A percentile compares a stretch with the other conserved stretches of the same genome.
Evolutionary conservation across 2,888 invertebrate genomes (phyloP).

Genomic region (Ctenicera cuprea): DNA sequence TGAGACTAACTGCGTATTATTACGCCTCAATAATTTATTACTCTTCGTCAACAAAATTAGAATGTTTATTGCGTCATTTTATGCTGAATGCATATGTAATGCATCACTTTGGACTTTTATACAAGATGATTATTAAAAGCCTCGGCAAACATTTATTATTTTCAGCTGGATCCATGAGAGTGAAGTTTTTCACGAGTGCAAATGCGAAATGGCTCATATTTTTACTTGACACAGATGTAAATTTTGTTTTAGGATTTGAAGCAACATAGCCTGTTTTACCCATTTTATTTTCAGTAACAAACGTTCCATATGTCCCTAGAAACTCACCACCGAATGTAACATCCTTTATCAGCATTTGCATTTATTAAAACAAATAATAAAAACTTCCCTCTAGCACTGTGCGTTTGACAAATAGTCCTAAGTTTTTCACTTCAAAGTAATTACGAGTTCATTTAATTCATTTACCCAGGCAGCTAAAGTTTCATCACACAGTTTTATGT

Average conservation of each 20-base stretch:
- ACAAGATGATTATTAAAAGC: background rate
- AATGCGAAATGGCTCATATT: constrained; percentile 29
- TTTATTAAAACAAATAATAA: constrained; percentile 21
- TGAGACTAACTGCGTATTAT: too few species aligned
- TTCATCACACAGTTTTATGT: constrained; percentile 23
- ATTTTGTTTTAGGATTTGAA: constrained; percentile 27
- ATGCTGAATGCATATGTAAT: background rate
- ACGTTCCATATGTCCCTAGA: background rate
- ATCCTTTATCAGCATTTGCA: constrained; percentile 13
- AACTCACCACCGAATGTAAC: constrained; percentile 8
- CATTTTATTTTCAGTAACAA: constrained; percentile 16
- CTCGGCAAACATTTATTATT: constrained; percentile 16
- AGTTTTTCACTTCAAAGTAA: constrained; percentile 14
- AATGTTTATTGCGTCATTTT: background rate
- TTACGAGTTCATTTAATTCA: constrained; percentile 21
- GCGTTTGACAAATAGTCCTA: background rate
- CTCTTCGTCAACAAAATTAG: background rate
- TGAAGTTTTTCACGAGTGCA: constrained; percentile 16
- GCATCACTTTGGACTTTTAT: background rate
- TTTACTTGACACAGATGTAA: constrained; percentile 26
- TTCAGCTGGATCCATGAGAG: background rate
- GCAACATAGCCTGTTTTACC: constrained; percentile 7
- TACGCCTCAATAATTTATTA: too few species aligned
- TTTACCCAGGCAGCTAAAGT: background rate
- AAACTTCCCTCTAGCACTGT: background rate